phyloP scores from a whole-genome alignment of 2,888 invertebrate species.

The Dione juno region DNA sequence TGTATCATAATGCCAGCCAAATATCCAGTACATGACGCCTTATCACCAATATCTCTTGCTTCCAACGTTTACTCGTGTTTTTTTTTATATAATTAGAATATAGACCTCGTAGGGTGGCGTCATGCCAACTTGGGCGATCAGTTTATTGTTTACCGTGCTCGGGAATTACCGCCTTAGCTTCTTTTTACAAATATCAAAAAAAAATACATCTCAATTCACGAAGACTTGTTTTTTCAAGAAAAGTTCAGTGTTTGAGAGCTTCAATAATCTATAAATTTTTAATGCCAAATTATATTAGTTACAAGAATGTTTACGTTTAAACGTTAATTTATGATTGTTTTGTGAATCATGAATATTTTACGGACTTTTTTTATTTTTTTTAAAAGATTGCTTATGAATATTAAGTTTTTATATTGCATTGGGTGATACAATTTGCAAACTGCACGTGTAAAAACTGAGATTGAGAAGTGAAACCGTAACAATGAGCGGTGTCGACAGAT shows the following conservation, averaged over 20 bases:
- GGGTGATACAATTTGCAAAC: background rate
- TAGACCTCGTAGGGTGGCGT: conserved; percentile 55
- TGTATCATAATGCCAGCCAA: conserved; percentile 4
- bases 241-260: background rate
- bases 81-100: conserved; percentile 63
- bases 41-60: conserved; percentile 23
- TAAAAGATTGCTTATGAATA: background rate
- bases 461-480: background rate
- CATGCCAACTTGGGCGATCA: conserved; percentile 61
- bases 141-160: conserved; percentile 60
- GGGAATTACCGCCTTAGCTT: conserved; percentile 30
- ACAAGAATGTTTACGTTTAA: background rate
- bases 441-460: background rate
- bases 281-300: background rate
- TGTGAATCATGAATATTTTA: background rate
- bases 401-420: too few relatives aligned
- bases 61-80: conserved; percentile 44
- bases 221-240: background rate
- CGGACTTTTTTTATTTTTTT: background rate
- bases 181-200: background rate
- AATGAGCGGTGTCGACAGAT: conserved; percentile 56
- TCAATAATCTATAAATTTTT: conserved; percentile 9
- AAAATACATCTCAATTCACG: background rate
- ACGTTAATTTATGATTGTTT: background rate
- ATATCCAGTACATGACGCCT: conserved; percentile 20